phyloP scores from a whole-genome alignment of 2,888 invertebrate species.

The Lucinisca nassula region DNA sequence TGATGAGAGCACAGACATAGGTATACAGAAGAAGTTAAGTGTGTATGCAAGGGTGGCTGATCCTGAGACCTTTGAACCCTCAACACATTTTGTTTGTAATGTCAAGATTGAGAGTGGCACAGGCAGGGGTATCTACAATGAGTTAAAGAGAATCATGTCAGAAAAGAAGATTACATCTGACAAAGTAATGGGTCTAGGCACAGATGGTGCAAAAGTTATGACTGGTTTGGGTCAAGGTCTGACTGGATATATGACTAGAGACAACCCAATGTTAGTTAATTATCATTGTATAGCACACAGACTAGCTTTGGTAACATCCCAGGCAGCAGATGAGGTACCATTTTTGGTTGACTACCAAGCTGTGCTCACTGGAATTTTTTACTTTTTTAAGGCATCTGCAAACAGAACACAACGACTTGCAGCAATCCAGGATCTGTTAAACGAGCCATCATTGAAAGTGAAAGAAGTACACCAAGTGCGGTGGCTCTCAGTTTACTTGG shows the following conservation, averaged over 20 bases:
- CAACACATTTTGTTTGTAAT: constrained; percentile 24
- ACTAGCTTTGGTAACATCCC: constrained; percentile 15
- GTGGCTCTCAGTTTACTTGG: constrained; percentile 29
- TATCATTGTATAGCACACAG: constrained; percentile 39
- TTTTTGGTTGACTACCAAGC: neutral
- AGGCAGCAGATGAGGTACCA: neutral
- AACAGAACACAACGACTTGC: neutral
- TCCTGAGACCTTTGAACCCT: constrained; percentile 1
- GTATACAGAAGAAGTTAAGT: constrained; percentile 24
- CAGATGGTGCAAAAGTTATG: constrained; percentile 14
- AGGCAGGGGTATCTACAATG: constrained; percentile 1
- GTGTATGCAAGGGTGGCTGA: neutral
- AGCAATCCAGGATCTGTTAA: constrained; percentile 14
- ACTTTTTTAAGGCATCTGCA: constrained; percentile 13
- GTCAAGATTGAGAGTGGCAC: neutral
- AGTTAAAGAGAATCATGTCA: neutral
- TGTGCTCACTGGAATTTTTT: constrained; percentile 3
- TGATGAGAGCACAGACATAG: constrained; percentile 19
- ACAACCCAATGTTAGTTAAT: constrained; percentile 32
- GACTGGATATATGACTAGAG: constrained; percentile 22
- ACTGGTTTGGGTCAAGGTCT: constrained; percentile 12
- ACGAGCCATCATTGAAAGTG: constrained; percentile 37
- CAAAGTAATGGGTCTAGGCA: constrained; percentile 10
- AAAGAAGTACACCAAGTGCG: constrained; percentile 48
- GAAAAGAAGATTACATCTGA: neutral